Evolutionary conservation across 64 coral and sea anemone species (phyloP).

Genomic region (Actinia tenebrosa): DNA sequence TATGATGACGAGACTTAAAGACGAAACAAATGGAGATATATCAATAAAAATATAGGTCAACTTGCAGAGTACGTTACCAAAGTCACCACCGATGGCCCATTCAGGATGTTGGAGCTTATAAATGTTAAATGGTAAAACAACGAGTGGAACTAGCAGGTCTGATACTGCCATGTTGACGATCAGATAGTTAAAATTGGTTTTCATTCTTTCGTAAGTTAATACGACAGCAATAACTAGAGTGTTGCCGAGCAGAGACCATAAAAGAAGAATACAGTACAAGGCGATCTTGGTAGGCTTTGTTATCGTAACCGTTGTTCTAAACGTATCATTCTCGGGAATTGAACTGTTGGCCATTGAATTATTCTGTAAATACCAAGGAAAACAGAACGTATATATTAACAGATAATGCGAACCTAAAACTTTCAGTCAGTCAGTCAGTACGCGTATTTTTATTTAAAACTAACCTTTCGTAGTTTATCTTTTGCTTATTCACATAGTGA

Average conservation of each 20-base stretch:
- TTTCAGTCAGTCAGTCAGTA: no score
- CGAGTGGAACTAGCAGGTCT: neutral
- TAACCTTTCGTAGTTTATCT: no score
- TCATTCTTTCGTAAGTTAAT: neutral
- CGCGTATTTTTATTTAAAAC: no score
- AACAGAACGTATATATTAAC: no score
- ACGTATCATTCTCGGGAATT: neutral
- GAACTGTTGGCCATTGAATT: neutral
- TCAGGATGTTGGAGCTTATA: neutral
- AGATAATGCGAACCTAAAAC: no score
- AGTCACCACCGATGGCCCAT: neutral
- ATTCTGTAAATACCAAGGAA: no score
- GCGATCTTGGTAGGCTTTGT: neutral
- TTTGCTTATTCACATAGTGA: no score
- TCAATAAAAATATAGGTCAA: neutral
- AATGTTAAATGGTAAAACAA: neutral
- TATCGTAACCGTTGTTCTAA: neutral
- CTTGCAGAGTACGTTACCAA: conserved; percentile 9
- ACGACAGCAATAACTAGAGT: conserved; percentile 17
- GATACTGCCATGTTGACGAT: conserved; percentile 32
- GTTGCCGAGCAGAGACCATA: conserved; percentile 8
- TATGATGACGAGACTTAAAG: conserved; percentile 5
- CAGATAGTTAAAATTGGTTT: conserved; percentile 32
- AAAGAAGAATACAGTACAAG: neutral
- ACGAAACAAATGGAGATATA: conserved; percentile 10